phyloP scores from a whole-genome alignment of 2,888 invertebrate genomes.

The Brachyptera putata region DNA sequence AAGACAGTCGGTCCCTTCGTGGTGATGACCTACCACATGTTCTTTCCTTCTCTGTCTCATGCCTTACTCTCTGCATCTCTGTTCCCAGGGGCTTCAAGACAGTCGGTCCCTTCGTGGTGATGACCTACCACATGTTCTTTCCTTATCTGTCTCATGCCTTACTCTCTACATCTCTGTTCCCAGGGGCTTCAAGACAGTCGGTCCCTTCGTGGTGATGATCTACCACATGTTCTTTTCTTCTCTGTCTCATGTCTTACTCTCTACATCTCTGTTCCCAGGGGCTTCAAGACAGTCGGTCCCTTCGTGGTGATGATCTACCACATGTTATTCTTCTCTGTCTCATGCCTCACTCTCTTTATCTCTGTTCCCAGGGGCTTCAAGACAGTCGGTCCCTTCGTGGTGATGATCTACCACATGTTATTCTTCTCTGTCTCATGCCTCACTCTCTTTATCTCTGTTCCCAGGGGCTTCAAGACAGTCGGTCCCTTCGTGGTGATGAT shows the following conservation, averaged over 20 bases:
- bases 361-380: conserved; percentile 98
- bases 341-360: conserved; percentile 92
- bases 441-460: no score
- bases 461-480: conserved; percentile 92
- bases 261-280: conserved; percentile 94
- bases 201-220: conserved; percentile 99
- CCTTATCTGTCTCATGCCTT: no score
- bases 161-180: no score
- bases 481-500: conserved; percentile 99
- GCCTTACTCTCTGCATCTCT: no score
- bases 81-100: conserved; percentile 87
- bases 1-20: conserved; percentile 98
- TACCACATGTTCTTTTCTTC: conserved; percentile 98
- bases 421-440: no score
- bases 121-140: conserved; percentile 99
- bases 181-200: conserved; percentile 95
- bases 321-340: conserved; percentile 94
- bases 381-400: conserved; percentile 98
- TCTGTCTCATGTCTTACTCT: conserved; percentile 89
- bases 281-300: conserved; percentile 96
- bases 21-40: conserved; percentile 99
- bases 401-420: conserved; percentile 99
- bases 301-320: conserved; percentile 99
- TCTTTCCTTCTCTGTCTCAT: no score
- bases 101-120: conserved; percentile 98